Base-by-base conservation (phyloP, 2,888 invertebrate genomes). In the Laothoe populi region DNA sequence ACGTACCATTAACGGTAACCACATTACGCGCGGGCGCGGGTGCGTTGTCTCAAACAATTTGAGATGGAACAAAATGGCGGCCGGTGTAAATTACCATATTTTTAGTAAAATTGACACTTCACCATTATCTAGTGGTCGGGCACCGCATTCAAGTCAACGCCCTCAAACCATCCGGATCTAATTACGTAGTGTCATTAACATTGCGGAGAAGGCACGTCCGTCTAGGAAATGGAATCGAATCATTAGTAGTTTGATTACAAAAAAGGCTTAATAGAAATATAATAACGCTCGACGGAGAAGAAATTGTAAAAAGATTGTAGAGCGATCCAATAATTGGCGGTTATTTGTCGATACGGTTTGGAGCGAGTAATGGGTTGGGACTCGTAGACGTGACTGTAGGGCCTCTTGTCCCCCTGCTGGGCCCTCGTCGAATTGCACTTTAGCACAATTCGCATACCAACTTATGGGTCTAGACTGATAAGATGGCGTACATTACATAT, bases 231-330 rank as follows among this genome's bases (percentile, higher is more conserved):
- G 92, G 92, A 91, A 92, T 92, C 92, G 92, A 92, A 92, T 92
- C 92, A 92, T 92, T 92, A 92, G 92, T 88, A 89, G 91, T 92
- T 90, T 91, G 92, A 92, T 92, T 92, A 92, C 91, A 91, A 92
- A 92, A 92, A 92, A 91, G 91, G 90, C 92, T 92, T 92, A 92
- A 92, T 92, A 92, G 92, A 92, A 92, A 92, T 90, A 92, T 92
- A 92, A 92, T 92, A 92, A 92, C 92, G 87, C 81, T 81, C 78
- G 87, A 77, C 82, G 82, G 87, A 88, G 92, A 90, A 90, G 92
- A 92, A 92, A 92, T 92, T 92, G 92, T 92, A 91, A 92, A 92
- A 92, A 92, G 92, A 92, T 92, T 92, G 92, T 92, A 83, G 92
- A 91, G 91, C 90, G 86, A 87, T 88, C 88, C 89, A 92, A 92